These are phyloP conservation scores for Muscicapa adusta DNA, from an alignment of 2,113 vertebrate genomes.

Conservation along the genomic window DNA sequence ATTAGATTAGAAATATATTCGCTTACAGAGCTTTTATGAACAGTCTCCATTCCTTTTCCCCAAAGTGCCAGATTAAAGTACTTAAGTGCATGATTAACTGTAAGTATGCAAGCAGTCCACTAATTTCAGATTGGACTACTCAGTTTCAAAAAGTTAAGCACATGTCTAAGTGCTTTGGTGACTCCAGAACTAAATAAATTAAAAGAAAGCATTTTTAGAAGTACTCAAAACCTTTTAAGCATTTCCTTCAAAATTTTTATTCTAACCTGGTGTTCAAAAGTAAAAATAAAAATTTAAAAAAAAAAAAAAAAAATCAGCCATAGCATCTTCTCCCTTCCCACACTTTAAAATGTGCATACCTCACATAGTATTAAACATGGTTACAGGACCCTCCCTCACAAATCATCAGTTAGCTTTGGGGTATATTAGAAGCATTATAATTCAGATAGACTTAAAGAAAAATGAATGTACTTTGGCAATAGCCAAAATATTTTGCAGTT, in stretches of 20 bases:
- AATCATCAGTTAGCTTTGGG: background rate
- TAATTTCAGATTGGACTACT: constrained; percentile 48
- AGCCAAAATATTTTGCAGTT: constrained; percentile 24
- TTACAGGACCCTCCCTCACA: background rate
- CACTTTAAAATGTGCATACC: background rate
- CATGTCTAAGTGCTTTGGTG: constrained; percentile 38
- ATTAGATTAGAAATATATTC: constrained; percentile 57
- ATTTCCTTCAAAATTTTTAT: background rate
- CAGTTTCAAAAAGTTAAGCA: constrained; percentile 38
- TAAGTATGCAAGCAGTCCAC: constrained; percentile 47
- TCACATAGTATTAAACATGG: background rate
- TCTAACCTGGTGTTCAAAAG: background rate
- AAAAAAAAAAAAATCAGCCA: background rate
- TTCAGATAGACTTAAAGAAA: constrained; percentile 24
- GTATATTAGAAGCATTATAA: background rate
- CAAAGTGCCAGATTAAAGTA: constrained; percentile 53
- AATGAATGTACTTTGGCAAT: background rate
- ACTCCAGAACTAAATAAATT: constrained; percentile 53
- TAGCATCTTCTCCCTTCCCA: background rate
- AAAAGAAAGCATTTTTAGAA: constrained; percentile 22
- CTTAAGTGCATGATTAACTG: constrained; percentile 48
- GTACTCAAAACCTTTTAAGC: background rate
- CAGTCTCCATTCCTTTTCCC: constrained; percentile 43
- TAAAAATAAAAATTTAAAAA: background rate
- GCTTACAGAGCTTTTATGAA: constrained; percentile 14